Percentiles rank a stretch among this genome's conserved stretches.
Evolutionary conservation across 2,113 vertebrate species (phyloP).

Genomic region (Campylomormyrus numenius): DNA sequence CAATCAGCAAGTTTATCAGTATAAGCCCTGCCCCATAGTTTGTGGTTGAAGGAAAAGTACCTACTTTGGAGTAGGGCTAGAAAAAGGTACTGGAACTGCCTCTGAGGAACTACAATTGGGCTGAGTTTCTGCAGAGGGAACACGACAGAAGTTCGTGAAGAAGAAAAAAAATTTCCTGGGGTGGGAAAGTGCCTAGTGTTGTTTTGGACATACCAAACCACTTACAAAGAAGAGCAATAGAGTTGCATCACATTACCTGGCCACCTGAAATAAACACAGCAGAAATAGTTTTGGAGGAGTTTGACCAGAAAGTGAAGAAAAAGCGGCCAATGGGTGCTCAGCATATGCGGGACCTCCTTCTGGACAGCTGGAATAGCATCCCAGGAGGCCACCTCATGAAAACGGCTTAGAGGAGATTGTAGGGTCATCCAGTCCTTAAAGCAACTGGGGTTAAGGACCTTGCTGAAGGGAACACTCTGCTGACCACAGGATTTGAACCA

Average conservation of each 20-base stretch:
- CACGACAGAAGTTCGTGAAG: background rate
- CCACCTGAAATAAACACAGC: too few relatives aligned
- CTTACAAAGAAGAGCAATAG: background rate
- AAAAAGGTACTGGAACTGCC: background rate
- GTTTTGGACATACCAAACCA: background rate
- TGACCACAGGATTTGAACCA: too few relatives aligned
- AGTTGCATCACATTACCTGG: background rate
- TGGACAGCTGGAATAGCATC: too few relatives aligned
- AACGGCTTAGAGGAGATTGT: background rate
- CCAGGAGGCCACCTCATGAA: background rate
- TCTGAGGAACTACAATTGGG: background rate
- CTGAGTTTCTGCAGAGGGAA: background rate
- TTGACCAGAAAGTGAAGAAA: background rate
- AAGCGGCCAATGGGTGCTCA: background rate
- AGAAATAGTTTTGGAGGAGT: too few relatives aligned
- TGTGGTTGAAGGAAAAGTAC: background rate
- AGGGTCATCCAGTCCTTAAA: background rate
- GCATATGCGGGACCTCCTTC: background rate
- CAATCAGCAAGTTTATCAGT: background rate
- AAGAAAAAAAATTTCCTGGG: background rate
- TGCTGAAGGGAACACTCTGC: too few relatives aligned
- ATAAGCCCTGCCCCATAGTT: background rate
- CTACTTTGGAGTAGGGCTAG: background rate
- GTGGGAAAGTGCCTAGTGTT: background rate
- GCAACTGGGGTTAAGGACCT: too few relatives aligned